phyloP scores from a whole-genome alignment of 1,140 invertebrate genomes.

The Holcopasites calliopsidis region DNA sequence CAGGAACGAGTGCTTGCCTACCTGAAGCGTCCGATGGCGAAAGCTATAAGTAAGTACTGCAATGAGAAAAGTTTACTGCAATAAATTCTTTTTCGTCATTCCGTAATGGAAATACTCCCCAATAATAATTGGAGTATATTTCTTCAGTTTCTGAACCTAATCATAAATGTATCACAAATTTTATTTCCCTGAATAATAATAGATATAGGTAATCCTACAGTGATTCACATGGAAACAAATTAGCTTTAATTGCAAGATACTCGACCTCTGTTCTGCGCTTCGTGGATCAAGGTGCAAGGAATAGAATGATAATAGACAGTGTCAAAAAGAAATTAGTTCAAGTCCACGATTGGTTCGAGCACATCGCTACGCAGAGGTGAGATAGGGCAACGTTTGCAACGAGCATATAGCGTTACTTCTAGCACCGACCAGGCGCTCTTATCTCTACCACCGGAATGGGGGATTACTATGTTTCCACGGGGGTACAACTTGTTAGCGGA shows the following conservation, averaged over 20 bases:
- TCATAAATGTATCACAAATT: too few species aligned
- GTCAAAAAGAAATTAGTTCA: background rate
- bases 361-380: conserved; percentile 23
- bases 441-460: conserved; percentile 40
- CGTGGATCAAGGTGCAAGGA: background rate
- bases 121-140: too few species aligned
- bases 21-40: background rate
- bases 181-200: too few species aligned
- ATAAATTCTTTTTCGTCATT: background rate
- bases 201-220: too few species aligned
- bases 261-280: background rate
- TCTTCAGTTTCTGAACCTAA: too few species aligned
- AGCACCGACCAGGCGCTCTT: conserved; percentile 19
- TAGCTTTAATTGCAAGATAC: too few species aligned
- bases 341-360: background rate
- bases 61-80: background rate
- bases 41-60: background rate
- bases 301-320: background rate
- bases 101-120: too few species aligned
- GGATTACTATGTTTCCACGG: conserved; percentile 47
- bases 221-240: too few species aligned
- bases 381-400: conserved; percentile 27
- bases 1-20: conserved; percentile 24
- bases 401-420: conserved; percentile 19
- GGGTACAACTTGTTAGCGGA: conserved; percentile 49